These are phyloP conservation scores for Coreoperca whiteheadi DNA, from an alignment of 2,113 vertebrate species.

Conservation along the genomic window DNA sequence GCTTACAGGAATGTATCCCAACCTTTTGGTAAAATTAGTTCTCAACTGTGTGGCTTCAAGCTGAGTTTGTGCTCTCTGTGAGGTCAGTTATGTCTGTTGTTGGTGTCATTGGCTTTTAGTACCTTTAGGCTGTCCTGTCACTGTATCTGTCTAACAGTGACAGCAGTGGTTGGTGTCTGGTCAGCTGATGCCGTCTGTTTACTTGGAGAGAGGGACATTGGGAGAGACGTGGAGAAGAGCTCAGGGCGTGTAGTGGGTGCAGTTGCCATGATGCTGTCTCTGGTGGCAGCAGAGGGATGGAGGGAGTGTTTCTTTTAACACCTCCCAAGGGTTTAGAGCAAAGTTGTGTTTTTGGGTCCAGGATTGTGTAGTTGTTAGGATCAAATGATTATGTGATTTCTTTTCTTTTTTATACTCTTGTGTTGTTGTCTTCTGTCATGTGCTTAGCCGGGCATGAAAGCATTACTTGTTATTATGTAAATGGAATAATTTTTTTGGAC, in stretches of 20 bases:
- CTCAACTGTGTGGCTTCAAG: neutral
- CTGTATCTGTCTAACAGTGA: neutral
- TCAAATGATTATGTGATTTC: neutral
- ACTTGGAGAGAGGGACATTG: constrained; percentile 1
- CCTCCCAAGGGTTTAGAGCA: neutral
- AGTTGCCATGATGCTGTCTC: constrained; percentile 61
- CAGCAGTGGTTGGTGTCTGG: constrained; percentile 20
- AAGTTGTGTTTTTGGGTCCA: neutral
- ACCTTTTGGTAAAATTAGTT: neutral
- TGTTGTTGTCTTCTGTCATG: neutral
- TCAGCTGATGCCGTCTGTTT: constrained; percentile 39
- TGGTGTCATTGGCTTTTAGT: constrained; percentile 24
- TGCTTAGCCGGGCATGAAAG: neutral
- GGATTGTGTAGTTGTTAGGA: neutral
- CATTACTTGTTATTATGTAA: neutral
- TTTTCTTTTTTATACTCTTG: neutral
- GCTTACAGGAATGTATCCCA: neutral
- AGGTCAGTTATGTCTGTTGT: constrained; percentile 5
- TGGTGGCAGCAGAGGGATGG: constrained; percentile 28
- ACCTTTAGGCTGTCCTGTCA: constrained; percentile 50
- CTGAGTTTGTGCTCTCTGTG: constrained; percentile 12
- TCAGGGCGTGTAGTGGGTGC: constrained; percentile 7
- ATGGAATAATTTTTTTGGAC: neutral
- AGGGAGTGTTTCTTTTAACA: constrained; percentile 33
- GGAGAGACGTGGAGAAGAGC: constrained; percentile 15